Evolutionary conservation across 2,888 invertebrate genomes (phyloP).

Genomic region (Drosophila ustulata): DNA sequence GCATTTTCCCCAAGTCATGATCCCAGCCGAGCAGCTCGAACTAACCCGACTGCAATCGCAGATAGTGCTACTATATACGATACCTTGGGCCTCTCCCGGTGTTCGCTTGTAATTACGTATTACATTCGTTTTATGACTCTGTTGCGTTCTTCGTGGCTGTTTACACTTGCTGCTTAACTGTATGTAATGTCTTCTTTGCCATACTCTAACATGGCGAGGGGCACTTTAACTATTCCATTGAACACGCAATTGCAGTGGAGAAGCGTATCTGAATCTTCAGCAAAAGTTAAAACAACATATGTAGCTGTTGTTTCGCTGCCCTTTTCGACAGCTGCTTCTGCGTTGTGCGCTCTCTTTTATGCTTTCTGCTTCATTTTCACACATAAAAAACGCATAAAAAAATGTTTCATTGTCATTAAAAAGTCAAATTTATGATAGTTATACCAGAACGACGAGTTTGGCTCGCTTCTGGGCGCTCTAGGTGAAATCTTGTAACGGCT

Average conservation of each 20-base stretch:
- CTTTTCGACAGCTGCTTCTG: constrained; percentile 36
- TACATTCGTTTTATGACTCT: constrained; percentile 57
- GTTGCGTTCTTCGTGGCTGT: constrained; percentile 21
- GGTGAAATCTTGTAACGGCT: constrained; percentile 72
- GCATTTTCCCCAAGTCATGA: constrained; percentile 67
- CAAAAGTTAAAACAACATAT: too few relatives aligned
- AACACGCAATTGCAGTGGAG: background rate
- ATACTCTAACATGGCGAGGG: constrained; percentile 5
- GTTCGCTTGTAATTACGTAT: constrained; percentile 63
- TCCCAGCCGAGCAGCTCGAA: constrained; percentile 29
- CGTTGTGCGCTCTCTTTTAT: constrained; percentile 27
- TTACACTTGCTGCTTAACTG: constrained; percentile 56
- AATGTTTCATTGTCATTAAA: constrained; percentile 74
- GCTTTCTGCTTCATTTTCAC: constrained; percentile 71
- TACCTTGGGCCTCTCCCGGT: constrained; percentile 2
- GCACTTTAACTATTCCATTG: background rate
- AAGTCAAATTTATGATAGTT: constrained; percentile 75
- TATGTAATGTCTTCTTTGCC: constrained; percentile 46
- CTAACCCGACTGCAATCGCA: constrained; percentile 31
- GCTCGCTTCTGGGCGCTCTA: constrained; percentile 48
- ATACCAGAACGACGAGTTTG: constrained; percentile 46
- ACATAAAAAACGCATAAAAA: constrained; percentile 74
- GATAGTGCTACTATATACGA: constrained; percentile 1
- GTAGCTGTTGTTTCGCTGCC: constrained; percentile 32
- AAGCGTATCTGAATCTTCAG: constrained; percentile 1